These are phyloP conservation scores for Pseudorasbora parva DNA, from an alignment of 2,113 vertebrate species.

Conservation along the genomic window DNA sequence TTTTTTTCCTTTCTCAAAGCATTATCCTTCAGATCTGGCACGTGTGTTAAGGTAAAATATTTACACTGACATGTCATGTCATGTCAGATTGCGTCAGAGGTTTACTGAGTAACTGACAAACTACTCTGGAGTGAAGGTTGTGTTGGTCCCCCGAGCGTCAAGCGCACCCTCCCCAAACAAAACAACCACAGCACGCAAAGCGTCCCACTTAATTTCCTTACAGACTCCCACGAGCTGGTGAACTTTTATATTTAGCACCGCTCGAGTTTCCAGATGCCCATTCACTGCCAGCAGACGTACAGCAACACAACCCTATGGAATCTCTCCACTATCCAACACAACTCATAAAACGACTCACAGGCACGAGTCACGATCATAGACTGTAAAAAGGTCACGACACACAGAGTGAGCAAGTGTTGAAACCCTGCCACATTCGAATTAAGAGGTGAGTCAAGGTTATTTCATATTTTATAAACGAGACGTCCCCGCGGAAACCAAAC, in stretches of 20 bases:
- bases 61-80: constrained; percentile 14
- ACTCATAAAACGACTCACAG: constrained; percentile 4
- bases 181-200: too few relatives aligned
- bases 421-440: neutral
- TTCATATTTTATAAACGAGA: neutral
- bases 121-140: neutral
- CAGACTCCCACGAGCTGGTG: constrained; percentile 54
- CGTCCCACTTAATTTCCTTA: constrained; percentile 37
- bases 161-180: neutral
- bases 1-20: neutral
- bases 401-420: neutral
- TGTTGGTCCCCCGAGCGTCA: neutral
- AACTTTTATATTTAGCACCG: constrained; percentile 77
- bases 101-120: neutral
- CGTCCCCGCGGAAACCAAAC: neutral
- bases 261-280: constrained; percentile 70
- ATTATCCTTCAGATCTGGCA: constrained; percentile 1
- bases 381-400: too few relatives aligned
- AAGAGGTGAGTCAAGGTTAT: constrained; percentile 31
- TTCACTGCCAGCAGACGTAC: constrained; percentile 58
- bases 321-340: neutral
- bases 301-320: constrained; percentile 53
- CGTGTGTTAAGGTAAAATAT: neutral
- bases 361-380: neutral
- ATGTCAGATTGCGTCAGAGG: constrained; percentile 8